These are phyloP conservation scores for Limnephilus marmoratus DNA, from an alignment of 2,888 invertebrate genomes.

Conservation along the genomic window DNA sequence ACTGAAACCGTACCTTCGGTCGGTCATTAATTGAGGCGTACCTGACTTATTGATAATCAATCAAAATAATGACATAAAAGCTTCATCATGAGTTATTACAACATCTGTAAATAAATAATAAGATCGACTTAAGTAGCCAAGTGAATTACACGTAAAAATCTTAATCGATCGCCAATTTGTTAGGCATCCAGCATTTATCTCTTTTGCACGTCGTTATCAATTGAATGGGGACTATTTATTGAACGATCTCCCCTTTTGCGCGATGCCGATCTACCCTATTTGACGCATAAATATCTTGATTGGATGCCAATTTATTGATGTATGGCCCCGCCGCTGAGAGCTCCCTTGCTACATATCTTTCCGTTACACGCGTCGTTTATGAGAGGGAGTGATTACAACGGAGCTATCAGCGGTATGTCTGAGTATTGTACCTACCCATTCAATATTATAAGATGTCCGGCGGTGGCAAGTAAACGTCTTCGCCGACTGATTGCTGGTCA, in stretches of 20 bases:
- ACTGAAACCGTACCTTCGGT: no score
- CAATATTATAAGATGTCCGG: neutral
- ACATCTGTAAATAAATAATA: neutral
- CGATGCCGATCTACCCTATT: neutral
- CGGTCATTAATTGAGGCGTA: no score
- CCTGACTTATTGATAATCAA: no score
- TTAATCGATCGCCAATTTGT: neutral
- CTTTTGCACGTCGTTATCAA: neutral
- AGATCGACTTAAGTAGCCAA: neutral
- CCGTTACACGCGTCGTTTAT: neutral
- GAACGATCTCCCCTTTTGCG: neutral
- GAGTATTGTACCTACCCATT: neutral
- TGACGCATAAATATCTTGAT: neutral
- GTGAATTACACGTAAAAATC: neutral
- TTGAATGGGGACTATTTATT: neutral
- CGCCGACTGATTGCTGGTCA: slow-evolving; percentile 29
- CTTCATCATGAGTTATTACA: neutral
- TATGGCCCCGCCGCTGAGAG: neutral
- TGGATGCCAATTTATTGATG: neutral
- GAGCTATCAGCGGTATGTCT: neutral
- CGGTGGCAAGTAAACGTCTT: neutral
- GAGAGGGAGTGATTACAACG: neutral
- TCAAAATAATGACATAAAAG: neutral
- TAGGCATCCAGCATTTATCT: neutral
- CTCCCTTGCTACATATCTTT: neutral